Percentiles rank a stretch among this genome's conserved stretches.
Evolutionary conservation across 1,140 invertebrate genomes (phyloP).

Genomic region (Tribolium castaneum): DNA sequence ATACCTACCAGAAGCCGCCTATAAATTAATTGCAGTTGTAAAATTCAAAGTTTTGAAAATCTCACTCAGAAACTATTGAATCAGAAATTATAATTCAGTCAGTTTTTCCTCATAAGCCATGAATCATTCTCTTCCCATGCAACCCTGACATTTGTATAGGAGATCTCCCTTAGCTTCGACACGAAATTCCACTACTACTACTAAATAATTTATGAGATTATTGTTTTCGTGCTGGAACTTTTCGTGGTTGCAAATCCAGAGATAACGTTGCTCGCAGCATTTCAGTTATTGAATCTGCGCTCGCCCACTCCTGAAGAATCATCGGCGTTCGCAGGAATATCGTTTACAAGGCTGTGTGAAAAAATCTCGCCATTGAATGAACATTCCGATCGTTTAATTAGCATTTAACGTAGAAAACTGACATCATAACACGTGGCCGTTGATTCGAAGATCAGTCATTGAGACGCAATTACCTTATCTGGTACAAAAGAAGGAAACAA

Average conservation of each 20-base stretch:
- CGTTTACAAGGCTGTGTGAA: neutral
- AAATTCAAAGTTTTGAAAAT: neutral
- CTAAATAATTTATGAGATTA: constrained; percentile 19
- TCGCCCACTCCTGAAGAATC: neutral
- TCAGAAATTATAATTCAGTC: neutral
- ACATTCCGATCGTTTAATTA: constrained; percentile 3
- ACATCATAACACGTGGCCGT: neutral
- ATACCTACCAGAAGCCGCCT: neutral
- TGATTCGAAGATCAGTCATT: neutral
- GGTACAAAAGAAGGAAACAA: constrained; percentile 8
- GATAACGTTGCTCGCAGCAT: neutral
- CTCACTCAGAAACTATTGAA: neutral
- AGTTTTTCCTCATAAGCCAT: neutral
- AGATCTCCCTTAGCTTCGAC: neutral
- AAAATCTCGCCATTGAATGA: neutral
- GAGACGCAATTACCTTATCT: constrained; percentile 6
- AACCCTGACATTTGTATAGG: neutral
- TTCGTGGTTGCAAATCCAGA: neutral
- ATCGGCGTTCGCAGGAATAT: neutral
- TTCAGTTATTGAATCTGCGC: neutral
- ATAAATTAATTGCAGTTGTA: constrained; percentile 2
- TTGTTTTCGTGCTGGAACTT: neutral
- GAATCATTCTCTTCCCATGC: neutral
- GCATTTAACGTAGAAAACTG: neutral
- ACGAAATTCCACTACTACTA: neutral